Evolutionary conservation across 2,888 invertebrate genomes (phyloP).

Genomic region (Neuroscelio doddi): DNA sequence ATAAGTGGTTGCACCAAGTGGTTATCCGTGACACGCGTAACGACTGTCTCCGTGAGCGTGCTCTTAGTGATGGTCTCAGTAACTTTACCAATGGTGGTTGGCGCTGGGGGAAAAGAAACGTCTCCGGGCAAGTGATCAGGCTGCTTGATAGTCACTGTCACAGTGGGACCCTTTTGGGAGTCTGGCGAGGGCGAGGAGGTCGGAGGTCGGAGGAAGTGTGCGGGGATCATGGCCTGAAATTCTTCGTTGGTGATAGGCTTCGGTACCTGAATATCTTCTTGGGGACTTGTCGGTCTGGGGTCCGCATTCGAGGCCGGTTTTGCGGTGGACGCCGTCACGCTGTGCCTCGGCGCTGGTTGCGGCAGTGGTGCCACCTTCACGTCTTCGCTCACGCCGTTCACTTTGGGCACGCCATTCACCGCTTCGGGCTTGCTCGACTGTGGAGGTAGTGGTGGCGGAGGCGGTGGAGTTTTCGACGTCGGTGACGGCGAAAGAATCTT

Average conservation of each 20-base stretch:
- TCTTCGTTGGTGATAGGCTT: constrained; percentile 94
- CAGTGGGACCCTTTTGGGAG: constrained; percentile 74
- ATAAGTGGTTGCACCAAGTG: constrained; percentile 88
- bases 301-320: no score
- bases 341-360: constrained; percentile 64
- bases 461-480: constrained; percentile 68
- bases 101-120: constrained; percentile 86
- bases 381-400: constrained; percentile 62
- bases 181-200: constrained; percentile 67
- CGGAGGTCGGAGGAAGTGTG: constrained; percentile 82
- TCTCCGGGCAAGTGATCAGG: constrained; percentile 77
- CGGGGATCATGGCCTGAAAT: constrained; percentile 95
- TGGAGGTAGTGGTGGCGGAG: constrained; percentile 66
- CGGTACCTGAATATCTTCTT: constrained; percentile 78
- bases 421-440: constrained; percentile 64
- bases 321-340: constrained; percentile 41
- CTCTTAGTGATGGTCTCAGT: constrained; percentile 97
- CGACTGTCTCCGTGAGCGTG: constrained; percentile 95
- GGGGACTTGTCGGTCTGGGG: constrained; percentile 58
- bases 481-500: constrained; percentile 61
- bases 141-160: constrained; percentile 90
- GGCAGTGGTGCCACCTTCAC: constrained; percentile 50
- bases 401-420: constrained; percentile 59
- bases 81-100: constrained; percentile 87
- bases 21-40: constrained; percentile 95